These are phyloP conservation scores for Sebastolobus alascanus DNA, from an alignment of 2,797 vertebrate genomes.

Conservation along the genomic window DNA sequence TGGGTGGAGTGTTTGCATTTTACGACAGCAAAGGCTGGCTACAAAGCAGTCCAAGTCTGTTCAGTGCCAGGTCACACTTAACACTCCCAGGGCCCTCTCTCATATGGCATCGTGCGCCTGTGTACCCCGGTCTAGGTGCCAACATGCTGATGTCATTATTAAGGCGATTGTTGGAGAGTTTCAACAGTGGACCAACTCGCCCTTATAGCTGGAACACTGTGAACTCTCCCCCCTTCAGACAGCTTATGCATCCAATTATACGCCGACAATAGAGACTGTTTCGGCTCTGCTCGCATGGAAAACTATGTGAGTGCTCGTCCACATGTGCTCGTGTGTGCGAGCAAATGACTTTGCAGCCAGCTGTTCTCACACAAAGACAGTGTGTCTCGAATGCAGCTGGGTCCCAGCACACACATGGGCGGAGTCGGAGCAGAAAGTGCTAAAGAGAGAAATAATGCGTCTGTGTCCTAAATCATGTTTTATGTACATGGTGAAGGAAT, in stretches of 20 bases:
- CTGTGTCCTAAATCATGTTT: conserved; percentile 37
- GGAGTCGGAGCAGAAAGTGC: conserved; percentile 41
- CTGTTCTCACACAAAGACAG: conserved; percentile 76
- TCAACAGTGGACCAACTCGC: conserved; percentile 20
- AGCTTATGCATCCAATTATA: conserved; percentile 69
- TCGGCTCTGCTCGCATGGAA: conserved; percentile 53
- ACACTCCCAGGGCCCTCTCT: conserved; percentile 28
- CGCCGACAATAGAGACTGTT: conserved; percentile 59
- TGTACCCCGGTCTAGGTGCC: conserved; percentile 38
- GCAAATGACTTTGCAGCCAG: conserved; percentile 77
- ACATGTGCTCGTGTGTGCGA: conserved; percentile 39
- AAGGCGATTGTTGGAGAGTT: conserved; percentile 38
- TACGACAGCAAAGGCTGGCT: conserved; percentile 50
- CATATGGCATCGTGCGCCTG: conserved; percentile 28
- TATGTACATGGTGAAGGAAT: conserved; percentile 11
- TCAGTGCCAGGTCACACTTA: conserved; percentile 45
- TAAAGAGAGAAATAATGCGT: conserved; percentile 40
- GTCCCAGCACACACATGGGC: conserved; percentile 32
- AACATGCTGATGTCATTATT: conserved; percentile 66
- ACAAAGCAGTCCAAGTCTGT: conserved; percentile 34
- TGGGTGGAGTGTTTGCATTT: conserved; percentile 54
- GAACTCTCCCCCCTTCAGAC: conserved; percentile 21
- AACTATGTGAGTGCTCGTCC: conserved; percentile 32
- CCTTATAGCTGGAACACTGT: conserved; percentile 35
- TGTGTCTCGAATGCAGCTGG: conserved; percentile 66